Evolutionary conservation across 2,113 vertebrate genomes (phyloP).

Genomic region (Semicossyphus pulcher): DNA sequence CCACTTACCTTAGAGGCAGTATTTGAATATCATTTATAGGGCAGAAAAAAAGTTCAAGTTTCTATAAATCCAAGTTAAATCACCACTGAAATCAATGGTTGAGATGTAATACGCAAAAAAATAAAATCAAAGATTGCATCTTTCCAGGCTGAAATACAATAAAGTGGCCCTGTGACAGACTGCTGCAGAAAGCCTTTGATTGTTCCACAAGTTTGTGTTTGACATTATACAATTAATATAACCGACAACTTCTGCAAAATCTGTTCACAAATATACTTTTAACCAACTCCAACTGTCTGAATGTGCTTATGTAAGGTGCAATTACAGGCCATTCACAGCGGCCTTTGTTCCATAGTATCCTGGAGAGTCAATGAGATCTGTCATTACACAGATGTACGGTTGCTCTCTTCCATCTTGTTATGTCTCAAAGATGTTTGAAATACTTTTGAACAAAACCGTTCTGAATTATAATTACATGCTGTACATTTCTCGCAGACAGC

Average conservation of each 20-base stretch:
- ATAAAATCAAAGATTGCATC: not conserved
- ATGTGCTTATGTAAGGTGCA: not conserved
- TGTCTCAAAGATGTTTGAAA: not conserved
- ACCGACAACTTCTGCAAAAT: not conserved
- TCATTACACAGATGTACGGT: constrained; percentile 9
- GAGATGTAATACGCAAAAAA: no score
- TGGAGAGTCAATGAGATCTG: not conserved
- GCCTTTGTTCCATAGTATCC: not conserved
- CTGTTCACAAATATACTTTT: not conserved
- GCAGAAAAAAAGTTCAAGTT: not conserved
- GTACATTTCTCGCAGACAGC: no score
- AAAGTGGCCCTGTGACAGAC: not conserved
- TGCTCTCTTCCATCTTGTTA: not conserved
- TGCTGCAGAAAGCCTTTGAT: not conserved
- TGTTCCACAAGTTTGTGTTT: not conserved
- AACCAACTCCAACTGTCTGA: constrained; percentile 12
- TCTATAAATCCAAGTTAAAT: not conserved
- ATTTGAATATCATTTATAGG: not conserved
- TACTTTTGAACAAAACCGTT: constrained; percentile 1
- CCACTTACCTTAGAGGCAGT: not conserved
- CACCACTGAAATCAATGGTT: no score
- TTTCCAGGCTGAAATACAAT: not conserved
- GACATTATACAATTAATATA: not conserved
- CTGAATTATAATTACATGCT: constrained; percentile 8
- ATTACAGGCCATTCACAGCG: constrained; percentile 9